Conservation (phyloP, 2,888 invertebrate species). For the Apodemia hepburni region DNA sequence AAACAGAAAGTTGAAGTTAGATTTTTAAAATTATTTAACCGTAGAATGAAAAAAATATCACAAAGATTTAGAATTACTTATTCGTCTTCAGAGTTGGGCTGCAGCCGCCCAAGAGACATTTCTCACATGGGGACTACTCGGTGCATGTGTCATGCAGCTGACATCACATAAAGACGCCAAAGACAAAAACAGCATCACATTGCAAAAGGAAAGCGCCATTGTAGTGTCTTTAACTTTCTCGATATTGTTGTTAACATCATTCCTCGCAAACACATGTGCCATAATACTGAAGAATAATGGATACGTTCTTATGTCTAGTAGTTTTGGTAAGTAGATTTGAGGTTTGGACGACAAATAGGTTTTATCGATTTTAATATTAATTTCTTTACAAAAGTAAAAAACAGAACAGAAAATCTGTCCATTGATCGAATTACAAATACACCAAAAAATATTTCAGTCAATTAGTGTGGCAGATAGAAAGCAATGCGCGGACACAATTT, state of each 20-base stretch:
- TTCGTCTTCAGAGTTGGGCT: conserved; percentile 86
- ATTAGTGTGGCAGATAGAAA: too few relatives aligned
- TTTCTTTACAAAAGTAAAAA: too few relatives aligned
- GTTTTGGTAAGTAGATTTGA: conserved; percentile 85
- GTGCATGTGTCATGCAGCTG: conserved; percentile 89
- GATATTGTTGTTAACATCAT: conserved; percentile 86
- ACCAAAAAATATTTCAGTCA: too few relatives aligned
- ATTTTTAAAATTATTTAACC: not conserved
- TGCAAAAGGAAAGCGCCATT: conserved; percentile 73
- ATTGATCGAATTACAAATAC: too few relatives aligned
- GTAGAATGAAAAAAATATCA: too few relatives aligned
- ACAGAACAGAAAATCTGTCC: too few relatives aligned
- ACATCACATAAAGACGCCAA: conserved; percentile 87
- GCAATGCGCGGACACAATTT: too few relatives aligned
- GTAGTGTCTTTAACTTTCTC: conserved; percentile 83
- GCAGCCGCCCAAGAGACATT: conserved; percentile 94
- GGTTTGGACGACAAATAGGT: too few relatives aligned
- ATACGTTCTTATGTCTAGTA: conserved; percentile 89
- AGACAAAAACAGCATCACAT: conserved; percentile 68
- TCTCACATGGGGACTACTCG: conserved; percentile 92
- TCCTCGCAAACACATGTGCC: conserved; percentile 91
- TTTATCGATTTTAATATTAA: too few relatives aligned
- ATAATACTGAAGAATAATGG: conserved; percentile 88
- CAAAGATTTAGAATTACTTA: not conserved
- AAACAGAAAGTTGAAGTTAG: too few relatives aligned